These are phyloP conservation scores for Mobula hypostoma DNA, from an alignment of 2,113 vertebrate genomes.

Conservation along the genomic window DNA sequence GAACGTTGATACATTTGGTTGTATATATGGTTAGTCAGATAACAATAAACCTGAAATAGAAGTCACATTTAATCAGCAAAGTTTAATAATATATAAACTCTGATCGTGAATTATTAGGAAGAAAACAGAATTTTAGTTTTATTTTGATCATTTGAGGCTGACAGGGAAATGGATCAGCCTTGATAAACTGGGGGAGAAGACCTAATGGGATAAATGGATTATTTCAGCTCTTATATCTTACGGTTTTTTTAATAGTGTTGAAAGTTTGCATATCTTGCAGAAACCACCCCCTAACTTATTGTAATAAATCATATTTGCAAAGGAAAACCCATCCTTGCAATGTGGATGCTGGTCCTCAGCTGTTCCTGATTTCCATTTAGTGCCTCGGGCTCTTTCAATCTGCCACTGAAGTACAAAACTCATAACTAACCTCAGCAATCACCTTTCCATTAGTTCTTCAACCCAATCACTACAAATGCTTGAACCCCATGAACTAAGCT, in stretches of 20 bases:
- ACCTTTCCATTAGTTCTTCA: not conserved
- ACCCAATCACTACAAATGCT: not conserved
- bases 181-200: no score
- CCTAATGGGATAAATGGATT: no score
- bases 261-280: not conserved
- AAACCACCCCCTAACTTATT: not conserved
- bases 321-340: not conserved
- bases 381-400: not conserved
- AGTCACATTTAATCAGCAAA: not conserved
- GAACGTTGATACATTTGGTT: no score
- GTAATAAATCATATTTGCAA: not conserved
- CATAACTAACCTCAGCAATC: conserved; percentile 13
- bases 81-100: not conserved
- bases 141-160: not conserved
- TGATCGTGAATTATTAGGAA: not conserved
- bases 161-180: no score
- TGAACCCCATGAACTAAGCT: not conserved
- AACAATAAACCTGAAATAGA: no score
- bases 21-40: no score
- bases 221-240: no score
- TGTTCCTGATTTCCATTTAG: conserved; percentile 16
- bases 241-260: not conserved
- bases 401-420: conserved; percentile 20
- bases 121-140: not conserved
- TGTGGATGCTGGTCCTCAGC: not conserved